Evolutionary conservation across 2,113 vertebrate genomes (phyloP).

Genomic region (Emydura subglobosa): DNA sequence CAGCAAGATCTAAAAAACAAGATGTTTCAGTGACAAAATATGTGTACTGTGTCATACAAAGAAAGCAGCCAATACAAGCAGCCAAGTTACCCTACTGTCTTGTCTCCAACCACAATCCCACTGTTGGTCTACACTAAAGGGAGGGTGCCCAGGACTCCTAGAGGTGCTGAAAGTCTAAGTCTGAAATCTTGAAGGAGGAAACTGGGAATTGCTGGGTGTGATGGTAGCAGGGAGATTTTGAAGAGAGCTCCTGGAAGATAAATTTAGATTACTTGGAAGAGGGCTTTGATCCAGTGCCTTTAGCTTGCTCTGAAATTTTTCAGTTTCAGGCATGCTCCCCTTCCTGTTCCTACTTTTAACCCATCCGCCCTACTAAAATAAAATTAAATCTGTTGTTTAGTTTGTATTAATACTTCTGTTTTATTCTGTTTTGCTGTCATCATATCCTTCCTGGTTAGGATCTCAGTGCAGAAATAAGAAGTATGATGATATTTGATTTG

Average conservation of each 20-base stretch:
- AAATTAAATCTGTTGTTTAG: background rate
- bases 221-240: background rate
- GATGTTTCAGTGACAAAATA: background rate
- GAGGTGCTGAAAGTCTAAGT: background rate
- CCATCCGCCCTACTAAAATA: background rate
- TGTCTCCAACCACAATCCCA: background rate
- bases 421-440: background rate
- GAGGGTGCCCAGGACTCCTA: background rate
- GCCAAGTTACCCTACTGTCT: too few species aligned
- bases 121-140: background rate
- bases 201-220: background rate
- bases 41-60: background rate
- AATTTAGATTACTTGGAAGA: background rate
- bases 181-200: background rate
- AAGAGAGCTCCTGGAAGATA: background rate
- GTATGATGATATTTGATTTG: background rate
- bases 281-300: background rate
- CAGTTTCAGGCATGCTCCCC: background rate
- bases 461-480: background rate
- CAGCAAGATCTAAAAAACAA: background rate
- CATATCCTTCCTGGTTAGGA: background rate
- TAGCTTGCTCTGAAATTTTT: constrained; percentile 12
- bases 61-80: background rate
- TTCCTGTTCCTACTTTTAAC: background rate
- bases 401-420: background rate